These are phyloP conservation scores for Archips xylosteana DNA, from an alignment of 2,888 invertebrate species.

Conservation along the genomic window DNA sequence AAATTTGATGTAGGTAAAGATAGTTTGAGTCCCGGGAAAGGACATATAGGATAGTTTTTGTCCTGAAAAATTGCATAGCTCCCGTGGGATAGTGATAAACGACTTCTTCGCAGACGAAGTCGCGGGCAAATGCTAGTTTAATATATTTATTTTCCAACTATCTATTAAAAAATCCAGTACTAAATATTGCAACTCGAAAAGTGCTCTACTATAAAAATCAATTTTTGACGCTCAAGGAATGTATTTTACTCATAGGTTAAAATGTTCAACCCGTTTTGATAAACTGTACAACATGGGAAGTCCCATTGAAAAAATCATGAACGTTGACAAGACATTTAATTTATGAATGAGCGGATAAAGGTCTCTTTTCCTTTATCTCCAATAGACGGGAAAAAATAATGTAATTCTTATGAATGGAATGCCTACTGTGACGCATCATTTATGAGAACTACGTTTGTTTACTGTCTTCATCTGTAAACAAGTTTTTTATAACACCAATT, in stretches of 20 bases:
- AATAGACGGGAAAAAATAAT: conserved; percentile 9
- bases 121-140: too few relatives aligned
- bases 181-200: neutral
- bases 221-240: neutral
- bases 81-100: too few relatives aligned
- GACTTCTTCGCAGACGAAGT: too few relatives aligned
- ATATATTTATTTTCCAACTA: neutral
- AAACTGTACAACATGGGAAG: neutral
- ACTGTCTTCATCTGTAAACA: conserved; percentile 25
- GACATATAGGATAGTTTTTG: too few relatives aligned
- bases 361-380: neutral
- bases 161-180: neutral
- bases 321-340: neutral
- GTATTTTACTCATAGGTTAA: neutral
- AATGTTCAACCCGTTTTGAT: neutral
- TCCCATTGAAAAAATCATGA: neutral
- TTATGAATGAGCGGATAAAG: neutral
- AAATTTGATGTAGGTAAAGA: too few relatives aligned
- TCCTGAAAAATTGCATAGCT: too few relatives aligned
- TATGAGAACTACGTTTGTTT: conserved; percentile 21
- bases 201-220: neutral
- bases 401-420: conserved; percentile 15
- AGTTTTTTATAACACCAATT: conserved; percentile 32
- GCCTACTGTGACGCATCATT: conserved; percentile 18
- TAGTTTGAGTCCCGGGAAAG: too few relatives aligned